Base-by-base conservation (phyloP, 2,888 invertebrate genomes). In the Agrotis clavis region DNA sequence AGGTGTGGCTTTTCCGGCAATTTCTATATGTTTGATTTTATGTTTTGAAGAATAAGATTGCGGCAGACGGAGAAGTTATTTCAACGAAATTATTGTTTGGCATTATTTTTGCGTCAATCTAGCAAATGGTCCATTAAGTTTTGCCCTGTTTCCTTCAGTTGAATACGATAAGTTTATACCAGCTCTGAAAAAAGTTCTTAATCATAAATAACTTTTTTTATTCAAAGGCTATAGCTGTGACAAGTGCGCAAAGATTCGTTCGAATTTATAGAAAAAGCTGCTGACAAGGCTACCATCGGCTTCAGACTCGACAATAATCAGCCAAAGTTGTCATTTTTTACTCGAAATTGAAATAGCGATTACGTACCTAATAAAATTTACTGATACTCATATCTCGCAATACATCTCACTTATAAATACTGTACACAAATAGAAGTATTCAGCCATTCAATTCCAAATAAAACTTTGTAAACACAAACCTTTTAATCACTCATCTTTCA, bases 401-500 rank as follows among this genome's bases (percentile, higher is more conserved):
- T 47, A 35, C 25, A 47, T 11, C 18, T 51, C 11, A 59, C n/a
- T 21, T 21, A 0, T 18, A 48, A 18, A 71, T 18, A 75, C 56
- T 63, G 3, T 19, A 11, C 1, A 50, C 21, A 71, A 30, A 41
- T 9, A 47, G 1, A 59, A 61, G 1, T 18, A 25, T 30, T 25
- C 19, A 47, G 16, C n/a, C 21, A 56, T 61, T 67, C 16, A 66
- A 66, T 66, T 57, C 41, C n/a, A 56, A 67, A 78, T 54, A 62
- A 69, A 60, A 67, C 53, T 50, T 30, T 13, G 51, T 69, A 56
- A 66, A 67, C 25, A 71, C 21, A 74, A 75, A 63, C 69, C 54
- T 71, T 77, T 71, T 77, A 79, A 82, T 75, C 68, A 71, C 59
- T 74, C 63, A 77, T 70, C 60, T 71, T 74, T 74, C 68, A 74